These are phyloP conservation scores for Saccopteryx bilineata DNA, from an alignment of 2,113 vertebrate species.

Conservation along the genomic window DNA sequence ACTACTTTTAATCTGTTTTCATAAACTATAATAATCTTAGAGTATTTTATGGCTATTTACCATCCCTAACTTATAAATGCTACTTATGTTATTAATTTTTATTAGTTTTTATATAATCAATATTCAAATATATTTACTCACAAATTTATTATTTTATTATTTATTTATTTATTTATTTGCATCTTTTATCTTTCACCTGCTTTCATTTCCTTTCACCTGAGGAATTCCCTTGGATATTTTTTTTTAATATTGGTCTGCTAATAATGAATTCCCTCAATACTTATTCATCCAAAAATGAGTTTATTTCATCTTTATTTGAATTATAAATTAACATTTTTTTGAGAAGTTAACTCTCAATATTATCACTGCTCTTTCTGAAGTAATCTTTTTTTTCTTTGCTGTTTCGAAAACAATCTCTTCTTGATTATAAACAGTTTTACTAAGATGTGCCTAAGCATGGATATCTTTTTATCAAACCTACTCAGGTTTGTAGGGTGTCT, in stretches of 20 bases:
- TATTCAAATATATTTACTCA: background rate
- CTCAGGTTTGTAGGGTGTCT: background rate
- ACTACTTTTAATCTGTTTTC: background rate
- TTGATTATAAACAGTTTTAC: background rate
- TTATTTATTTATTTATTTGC: background rate
- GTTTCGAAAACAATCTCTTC: background rate
- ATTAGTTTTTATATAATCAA: background rate
- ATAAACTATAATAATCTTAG: slow-evolving; percentile 2
- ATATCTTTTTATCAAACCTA: background rate
- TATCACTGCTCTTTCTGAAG: background rate
- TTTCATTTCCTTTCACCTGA: slow-evolving; percentile 7
- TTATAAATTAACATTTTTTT: background rate
- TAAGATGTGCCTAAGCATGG: background rate
- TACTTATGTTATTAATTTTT: slow-evolving; percentile 35
- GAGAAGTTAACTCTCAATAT: background rate
- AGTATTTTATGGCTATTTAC: background rate
- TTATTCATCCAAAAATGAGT: background rate
- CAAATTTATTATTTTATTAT: background rate
- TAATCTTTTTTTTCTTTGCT: background rate
- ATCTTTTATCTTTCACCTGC: background rate
- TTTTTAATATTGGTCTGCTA: background rate
- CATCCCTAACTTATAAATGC: background rate
- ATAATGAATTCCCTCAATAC: background rate
- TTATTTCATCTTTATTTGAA: background rate
- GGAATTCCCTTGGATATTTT: background rate